Evolutionary conservation across 2,113 vertebrate species (phyloP).

Genomic region (Talpa occidentalis): DNA sequence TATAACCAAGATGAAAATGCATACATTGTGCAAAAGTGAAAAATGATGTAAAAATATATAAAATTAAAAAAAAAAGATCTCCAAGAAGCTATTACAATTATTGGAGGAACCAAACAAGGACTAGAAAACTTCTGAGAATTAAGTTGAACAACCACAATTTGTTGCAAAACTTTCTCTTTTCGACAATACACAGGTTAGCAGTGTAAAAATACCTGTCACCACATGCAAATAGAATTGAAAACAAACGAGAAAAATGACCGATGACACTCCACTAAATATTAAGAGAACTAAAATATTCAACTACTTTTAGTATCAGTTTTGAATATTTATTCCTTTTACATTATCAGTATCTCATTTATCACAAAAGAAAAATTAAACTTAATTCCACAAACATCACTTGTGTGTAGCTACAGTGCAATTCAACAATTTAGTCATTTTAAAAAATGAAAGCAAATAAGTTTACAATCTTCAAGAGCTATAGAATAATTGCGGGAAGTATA

Average conservation of each 20-base stretch:
- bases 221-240: not conserved
- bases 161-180: not conserved
- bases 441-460: not conserved
- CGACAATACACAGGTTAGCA: not conserved
- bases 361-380: not conserved
- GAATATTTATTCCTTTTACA: not conserved
- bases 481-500: not conserved
- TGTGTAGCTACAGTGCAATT: not conserved
- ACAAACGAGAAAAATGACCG: not conserved
- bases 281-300: not conserved
- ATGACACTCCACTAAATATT: not conserved
- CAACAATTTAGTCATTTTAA: not conserved
- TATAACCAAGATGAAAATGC: too few relatives aligned
- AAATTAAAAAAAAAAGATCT: too few relatives aligned
- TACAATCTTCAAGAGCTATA: not conserved
- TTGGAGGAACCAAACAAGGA: not conserved
- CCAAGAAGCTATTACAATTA: not conserved
- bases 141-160: not conserved
- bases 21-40: too few relatives aligned
- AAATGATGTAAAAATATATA: too few relatives aligned
- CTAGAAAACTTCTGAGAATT: not conserved
- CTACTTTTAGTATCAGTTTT: not conserved
- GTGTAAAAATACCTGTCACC: not conserved
- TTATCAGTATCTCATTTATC: not conserved
- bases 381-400: not conserved